Conservation (phyloP, 1,140 invertebrate species). For the Leguminivora glycinivorella region DNA sequence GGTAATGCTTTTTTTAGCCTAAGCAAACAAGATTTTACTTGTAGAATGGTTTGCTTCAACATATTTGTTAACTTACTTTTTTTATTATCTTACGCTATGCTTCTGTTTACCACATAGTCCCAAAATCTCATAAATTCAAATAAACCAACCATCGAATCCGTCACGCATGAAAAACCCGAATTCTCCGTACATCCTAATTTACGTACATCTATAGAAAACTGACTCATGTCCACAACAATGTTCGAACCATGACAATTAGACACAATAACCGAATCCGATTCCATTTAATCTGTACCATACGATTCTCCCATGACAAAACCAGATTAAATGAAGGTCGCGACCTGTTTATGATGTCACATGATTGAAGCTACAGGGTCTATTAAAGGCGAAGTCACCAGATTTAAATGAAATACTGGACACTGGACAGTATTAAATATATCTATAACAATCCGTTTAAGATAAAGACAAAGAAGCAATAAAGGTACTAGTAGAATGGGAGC, state of each 20-base stretch:
- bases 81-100: neutral
- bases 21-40: neutral
- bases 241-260: slow-evolving; percentile 24
- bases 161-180: neutral
- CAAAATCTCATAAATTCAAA: slow-evolving; percentile 9
- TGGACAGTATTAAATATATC: neutral
- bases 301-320: slow-evolving; percentile 41
- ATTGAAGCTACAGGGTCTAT: slow-evolving; percentile 34
- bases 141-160: neutral
- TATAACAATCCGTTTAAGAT: neutral
- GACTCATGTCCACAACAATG: slow-evolving; percentile 10
- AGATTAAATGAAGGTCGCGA: slow-evolving; percentile 49
- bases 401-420: slow-evolving; percentile 33
- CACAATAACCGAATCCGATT: slow-evolving; percentile 40
- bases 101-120: neutral
- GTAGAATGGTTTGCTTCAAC: neutral
- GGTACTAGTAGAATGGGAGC: slow-evolving; percentile 35
- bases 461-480: slow-evolving; percentile 28
- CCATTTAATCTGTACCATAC: slow-evolving; percentile 35
- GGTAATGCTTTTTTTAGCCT: no score
- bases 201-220: slow-evolving; percentile 1
- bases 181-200: slow-evolving; percentile 12
- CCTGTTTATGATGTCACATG: slow-evolving; percentile 49
- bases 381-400: slow-evolving; percentile 37
- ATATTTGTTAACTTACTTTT: neutral